Conservation (phyloP, 1,140 invertebrate species). For the Cydia amplana region DNA sequence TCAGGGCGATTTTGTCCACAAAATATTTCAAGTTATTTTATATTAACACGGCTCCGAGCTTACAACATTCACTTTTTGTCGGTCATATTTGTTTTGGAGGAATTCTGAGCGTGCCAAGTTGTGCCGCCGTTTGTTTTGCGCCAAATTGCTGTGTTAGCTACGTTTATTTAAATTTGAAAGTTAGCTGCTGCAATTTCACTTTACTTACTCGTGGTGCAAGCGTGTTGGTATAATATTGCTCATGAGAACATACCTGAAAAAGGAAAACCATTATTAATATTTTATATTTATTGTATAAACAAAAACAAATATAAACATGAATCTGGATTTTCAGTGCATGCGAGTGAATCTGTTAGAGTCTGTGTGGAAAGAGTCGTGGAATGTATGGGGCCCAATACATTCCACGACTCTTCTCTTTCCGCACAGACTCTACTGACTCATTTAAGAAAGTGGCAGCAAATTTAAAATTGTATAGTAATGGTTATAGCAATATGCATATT, state of each 20-base stretch:
- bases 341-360: no score
- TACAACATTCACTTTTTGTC: slow-evolving; percentile 3
- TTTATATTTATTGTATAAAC: no score
- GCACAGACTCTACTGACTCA: no score
- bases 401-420: no score
- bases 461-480: no score
- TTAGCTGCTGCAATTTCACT: background rate
- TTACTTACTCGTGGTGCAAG: background rate
- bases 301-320: no score
- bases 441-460: no score
- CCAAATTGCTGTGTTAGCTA: slow-evolving; percentile 20
- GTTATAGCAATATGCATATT: no score
- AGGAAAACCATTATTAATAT: background rate
- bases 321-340: no score
- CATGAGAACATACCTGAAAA: background rate
- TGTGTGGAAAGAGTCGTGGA: no score
- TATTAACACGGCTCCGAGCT: background rate
- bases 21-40: background rate
- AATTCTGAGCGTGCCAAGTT: slow-evolving; percentile 15
- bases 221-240: background rate
- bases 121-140: background rate
- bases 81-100: background rate
- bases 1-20: no score
- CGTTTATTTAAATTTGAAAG: background rate
- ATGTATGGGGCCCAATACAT: no score